Percentiles rank a stretch among this genome's conserved stretches.
These are phyloP conservation scores for Ochlodes sylvanus DNA, from an alignment of 2,888 invertebrate species.

Conservation along the genomic window DNA sequence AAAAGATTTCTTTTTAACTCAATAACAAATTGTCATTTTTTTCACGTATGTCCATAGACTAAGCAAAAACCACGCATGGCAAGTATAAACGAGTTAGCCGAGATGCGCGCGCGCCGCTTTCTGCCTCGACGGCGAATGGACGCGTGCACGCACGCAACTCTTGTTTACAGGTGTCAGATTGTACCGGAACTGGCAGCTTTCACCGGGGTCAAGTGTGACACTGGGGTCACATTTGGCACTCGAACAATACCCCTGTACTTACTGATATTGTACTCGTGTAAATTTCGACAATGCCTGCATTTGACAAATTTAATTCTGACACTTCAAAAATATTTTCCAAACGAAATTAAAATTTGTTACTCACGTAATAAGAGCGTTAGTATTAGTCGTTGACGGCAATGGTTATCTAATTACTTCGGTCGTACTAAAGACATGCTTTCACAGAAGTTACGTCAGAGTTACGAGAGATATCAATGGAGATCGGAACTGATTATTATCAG, in stretches of 20 bases:
- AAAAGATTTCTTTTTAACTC: conserved; percentile 4
- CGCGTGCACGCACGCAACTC: conserved; percentile 65
- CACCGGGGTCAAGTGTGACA: conserved; percentile 52
- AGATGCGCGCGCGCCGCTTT: conserved; percentile 68
- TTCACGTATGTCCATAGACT: conserved; percentile 32
- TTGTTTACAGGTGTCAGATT: conserved; percentile 74
- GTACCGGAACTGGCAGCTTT: conserved; percentile 80
- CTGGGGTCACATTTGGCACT: conserved; percentile 53
- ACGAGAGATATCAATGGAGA: conserved; percentile 54
- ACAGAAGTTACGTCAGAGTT: conserved; percentile 66
- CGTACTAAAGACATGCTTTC: conserved; percentile 58
- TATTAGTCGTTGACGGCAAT: not conserved
- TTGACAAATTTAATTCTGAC: conserved; percentile 30
- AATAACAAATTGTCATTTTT: conserved; percentile 42
- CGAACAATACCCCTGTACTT: conserved; percentile 44
- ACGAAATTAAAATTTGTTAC: conserved; percentile 38
- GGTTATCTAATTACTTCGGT: conserved; percentile 39
- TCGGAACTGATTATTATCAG: conserved; percentile 41
- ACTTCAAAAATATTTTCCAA: conserved; percentile 20
- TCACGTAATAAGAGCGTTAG: conserved; percentile 1
- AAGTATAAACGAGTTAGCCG: conserved; percentile 49
- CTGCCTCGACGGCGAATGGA: conserved; percentile 66
- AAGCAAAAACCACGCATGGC: conserved; percentile 43
- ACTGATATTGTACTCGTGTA: conserved; percentile 40
- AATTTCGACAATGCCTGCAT: conserved; percentile 40